Conservation (phyloP, 2,888 invertebrate species). For the Ormyrus rosae region DNA sequence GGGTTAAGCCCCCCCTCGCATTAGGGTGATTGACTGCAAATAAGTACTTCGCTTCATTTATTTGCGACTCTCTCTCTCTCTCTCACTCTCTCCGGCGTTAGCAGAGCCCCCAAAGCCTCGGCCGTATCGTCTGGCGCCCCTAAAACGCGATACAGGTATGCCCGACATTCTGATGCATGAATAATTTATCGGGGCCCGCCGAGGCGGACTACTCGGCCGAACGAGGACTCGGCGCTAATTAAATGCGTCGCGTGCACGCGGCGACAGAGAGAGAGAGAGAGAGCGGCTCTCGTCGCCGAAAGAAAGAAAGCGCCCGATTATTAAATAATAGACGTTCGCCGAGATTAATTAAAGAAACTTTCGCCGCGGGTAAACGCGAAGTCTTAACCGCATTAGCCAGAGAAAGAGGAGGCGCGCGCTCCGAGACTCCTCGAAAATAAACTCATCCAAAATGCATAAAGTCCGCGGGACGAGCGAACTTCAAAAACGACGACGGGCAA, state of each 20-base stretch:
- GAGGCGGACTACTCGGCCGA: background rate
- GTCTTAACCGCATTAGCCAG: background rate
- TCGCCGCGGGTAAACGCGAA: background rate
- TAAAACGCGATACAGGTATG: constrained; percentile 28
- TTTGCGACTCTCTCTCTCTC: constrained; percentile 9
- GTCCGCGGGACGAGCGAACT: background rate
- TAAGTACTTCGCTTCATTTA: constrained; percentile 42
- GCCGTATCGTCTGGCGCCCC: constrained; percentile 40
- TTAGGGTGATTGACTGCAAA: constrained; percentile 44
- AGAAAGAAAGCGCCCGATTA: background rate
- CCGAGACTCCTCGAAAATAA: background rate
- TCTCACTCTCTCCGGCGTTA: background rate
- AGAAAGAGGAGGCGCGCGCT: background rate
- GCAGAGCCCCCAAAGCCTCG: constrained; percentile 29
- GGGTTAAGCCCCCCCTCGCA: background rate
- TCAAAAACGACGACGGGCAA: constrained; percentile 11
- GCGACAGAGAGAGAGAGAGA: background rate
- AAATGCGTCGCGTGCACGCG: background rate
- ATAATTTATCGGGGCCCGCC: constrained; percentile 28
- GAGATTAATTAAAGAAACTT: background rate
- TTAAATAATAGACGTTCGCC: too few relatives aligned
- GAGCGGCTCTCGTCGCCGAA: background rate
- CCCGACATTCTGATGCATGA: constrained; percentile 26
- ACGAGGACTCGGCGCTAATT: background rate
- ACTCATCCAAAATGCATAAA: constrained; percentile 34